These are phyloP conservation scores for Percopsis omiscomaycus DNA, from an alignment of 2,797 vertebrate genomes.

Conservation along the genomic window DNA sequence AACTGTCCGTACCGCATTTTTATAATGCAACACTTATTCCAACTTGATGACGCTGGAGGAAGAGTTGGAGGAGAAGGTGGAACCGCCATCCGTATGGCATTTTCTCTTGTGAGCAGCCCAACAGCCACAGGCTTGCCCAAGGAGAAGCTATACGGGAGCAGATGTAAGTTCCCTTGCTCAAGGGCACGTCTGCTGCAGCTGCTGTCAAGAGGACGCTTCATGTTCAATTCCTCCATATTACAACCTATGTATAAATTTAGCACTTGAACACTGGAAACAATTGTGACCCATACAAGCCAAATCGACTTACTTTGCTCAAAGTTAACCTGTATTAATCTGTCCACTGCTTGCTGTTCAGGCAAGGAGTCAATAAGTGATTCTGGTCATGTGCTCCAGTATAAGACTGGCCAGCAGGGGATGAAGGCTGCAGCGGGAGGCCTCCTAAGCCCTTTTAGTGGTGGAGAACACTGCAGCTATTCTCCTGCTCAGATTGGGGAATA, in stretches of 20 bases:
- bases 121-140: constrained; percentile 16
- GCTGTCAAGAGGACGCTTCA: constrained; percentile 15
- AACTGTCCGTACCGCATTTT: too few species aligned
- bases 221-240: constrained; percentile 9
- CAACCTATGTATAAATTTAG: neutral
- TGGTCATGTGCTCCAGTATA: constrained; percentile 46
- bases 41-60: constrained; percentile 15
- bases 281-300: neutral
- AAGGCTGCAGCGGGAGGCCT: constrained; percentile 38
- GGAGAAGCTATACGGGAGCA: constrained; percentile 30
- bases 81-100: neutral
- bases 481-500: constrained; percentile 46
- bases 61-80: constrained; percentile 18
- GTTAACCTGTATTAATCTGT: constrained; percentile 28
- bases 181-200: constrained; percentile 29
- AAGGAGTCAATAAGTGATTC: constrained; percentile 57
- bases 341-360: constrained; percentile 34
- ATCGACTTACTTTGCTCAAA: neutral
- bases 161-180: constrained; percentile 48
- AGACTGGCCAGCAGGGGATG: constrained; percentile 23
- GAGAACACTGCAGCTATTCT: constrained; percentile 48
- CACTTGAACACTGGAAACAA: neutral
- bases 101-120: constrained; percentile 2
- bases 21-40: neutral
- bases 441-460: constrained; percentile 59